A percentile compares a stretch with the other conserved stretches of the same genome.
Evolutionary conservation across 2,797 vertebrate genomes (phyloP).

Genomic region (Myioborus miniatus): DNA sequence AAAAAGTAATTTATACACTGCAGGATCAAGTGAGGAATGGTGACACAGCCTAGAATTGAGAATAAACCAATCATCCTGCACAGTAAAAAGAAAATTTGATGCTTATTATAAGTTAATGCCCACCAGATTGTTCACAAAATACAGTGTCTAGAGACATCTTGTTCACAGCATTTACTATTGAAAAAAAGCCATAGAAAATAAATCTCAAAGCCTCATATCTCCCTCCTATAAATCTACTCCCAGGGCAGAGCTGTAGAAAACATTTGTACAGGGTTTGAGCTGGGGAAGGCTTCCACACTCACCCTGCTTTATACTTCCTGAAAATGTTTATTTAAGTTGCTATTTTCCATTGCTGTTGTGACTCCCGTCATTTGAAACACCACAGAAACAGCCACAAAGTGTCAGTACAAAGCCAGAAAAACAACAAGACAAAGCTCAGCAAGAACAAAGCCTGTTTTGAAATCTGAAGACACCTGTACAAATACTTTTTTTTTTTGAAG

Average conservation of each 20-base stretch:
- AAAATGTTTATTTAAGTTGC: background rate
- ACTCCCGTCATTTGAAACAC: background rate
- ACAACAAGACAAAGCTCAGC: background rate
- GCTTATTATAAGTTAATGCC: background rate
- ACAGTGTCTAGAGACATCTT: background rate
- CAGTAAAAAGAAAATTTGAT: background rate
- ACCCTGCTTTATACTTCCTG: background rate
- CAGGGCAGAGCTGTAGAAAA: background rate
- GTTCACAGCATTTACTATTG: background rate
- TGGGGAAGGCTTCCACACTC: background rate
- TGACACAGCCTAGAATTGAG: background rate
- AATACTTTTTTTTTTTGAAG: background rate
- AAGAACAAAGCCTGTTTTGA: background rate
- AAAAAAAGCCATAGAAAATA: background rate
- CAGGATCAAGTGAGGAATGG: background rate
- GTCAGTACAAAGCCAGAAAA: background rate
- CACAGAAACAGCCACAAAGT: background rate
- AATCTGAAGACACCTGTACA: background rate
- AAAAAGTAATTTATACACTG: background rate
- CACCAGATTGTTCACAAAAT: background rate
- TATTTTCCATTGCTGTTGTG: background rate
- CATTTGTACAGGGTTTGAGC: background rate
- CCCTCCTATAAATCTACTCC: background rate
- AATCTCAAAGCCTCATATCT: background rate
- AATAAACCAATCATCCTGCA: background rate